Percentiles rank a stretch among this genome's conserved stretches.
These are phyloP conservation scores for Orthosia incerta DNA, from an alignment of 2,888 invertebrate genomes.

Conservation along the genomic window DNA sequence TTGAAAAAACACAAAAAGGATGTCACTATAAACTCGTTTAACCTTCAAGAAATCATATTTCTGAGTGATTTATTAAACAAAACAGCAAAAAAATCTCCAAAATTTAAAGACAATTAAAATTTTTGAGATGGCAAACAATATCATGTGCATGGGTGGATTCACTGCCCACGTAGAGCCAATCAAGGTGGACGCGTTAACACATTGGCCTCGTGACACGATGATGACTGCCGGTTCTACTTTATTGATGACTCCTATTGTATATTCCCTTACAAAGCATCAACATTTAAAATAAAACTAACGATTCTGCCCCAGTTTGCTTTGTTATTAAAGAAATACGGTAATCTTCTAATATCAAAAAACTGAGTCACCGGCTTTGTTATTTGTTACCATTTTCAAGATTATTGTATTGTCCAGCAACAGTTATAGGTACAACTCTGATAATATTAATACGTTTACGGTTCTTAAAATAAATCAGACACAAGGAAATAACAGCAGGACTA, in stretches of 20 bases:
- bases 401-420: not conserved
- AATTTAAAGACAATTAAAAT: conserved; percentile 44
- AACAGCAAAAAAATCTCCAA: conserved; percentile 11
- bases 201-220: conserved; percentile 72
- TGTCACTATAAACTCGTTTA: not conserved
- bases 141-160: conserved; percentile 49
- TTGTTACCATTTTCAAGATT: conserved; percentile 19
- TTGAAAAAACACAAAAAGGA: not conserved
- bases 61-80: conserved; percentile 1
- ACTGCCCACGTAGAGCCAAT: conserved; percentile 69
- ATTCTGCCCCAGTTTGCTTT: conserved; percentile 28
- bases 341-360: conserved; percentile 15
- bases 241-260: conserved; percentile 47
- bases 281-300: conserved; percentile 19
- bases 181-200: conserved; percentile 73
- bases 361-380: conserved; percentile 18
- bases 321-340: conserved; percentile 13
- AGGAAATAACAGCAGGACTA: conserved; percentile 31
- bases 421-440: not conserved
- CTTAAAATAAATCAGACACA: conserved; percentile 24
- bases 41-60: conserved; percentile 27
- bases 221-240: conserved; percentile 61
- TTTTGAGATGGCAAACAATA: conserved; percentile 42
- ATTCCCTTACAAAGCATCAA: conserved; percentile 13
- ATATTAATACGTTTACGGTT: not conserved